Base-by-base conservation (phyloP, 2,888 invertebrate species). In the Cantharis rustica region DNA sequence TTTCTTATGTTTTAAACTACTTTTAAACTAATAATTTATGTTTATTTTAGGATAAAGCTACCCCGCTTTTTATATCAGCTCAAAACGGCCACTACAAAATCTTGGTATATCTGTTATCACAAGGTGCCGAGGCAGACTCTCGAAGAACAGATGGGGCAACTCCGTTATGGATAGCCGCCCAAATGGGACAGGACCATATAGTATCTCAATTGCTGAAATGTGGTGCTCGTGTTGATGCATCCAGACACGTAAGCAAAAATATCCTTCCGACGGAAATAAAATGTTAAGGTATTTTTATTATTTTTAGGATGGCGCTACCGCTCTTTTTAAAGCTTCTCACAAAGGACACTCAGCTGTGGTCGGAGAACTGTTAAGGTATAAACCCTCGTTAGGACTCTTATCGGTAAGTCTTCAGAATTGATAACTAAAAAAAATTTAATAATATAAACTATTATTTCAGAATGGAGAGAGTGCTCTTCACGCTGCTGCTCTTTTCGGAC, bases 281-380 rank as follows among this genome's bases (percentile, higher is more conserved):
- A 64, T 1, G 17, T 13, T 17, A 23, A n/a, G 1, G 0, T 31
- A n/a, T 47, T 69, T 16, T 75, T 79, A 81, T 80, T 79, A 79
- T 9, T 88, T 87, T 62, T 88, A 96, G 95, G 96, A 98, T 89
- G 98, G 98, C 64, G 97, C 97, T 61, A 98, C 97, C 1, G 95
- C 98, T 1, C 89, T 98, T 78, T 98, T 98, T 89, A 98, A 98
- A 88, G 97, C 98, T 47, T 94, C 96, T 47, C 98, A 98, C 88
- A 98, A 98, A 89, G 98, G 98, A 0, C 96, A 97, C 88, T 91
- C 94, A 2, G 94, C 95, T 10, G 97, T 98, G 2, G 94, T 97
- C 1, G 92, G 92, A 0, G 96, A 96, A 86, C 89, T 98, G 80
- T 91, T 98, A 75, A 94, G 93, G 84, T 93, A 94, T 86, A 93